Evolutionary conservation across 2,888 invertebrate species (phyloP), one percentile per base, ranked within the genome.

Genomic region (Pollenia labialis): DNA sequence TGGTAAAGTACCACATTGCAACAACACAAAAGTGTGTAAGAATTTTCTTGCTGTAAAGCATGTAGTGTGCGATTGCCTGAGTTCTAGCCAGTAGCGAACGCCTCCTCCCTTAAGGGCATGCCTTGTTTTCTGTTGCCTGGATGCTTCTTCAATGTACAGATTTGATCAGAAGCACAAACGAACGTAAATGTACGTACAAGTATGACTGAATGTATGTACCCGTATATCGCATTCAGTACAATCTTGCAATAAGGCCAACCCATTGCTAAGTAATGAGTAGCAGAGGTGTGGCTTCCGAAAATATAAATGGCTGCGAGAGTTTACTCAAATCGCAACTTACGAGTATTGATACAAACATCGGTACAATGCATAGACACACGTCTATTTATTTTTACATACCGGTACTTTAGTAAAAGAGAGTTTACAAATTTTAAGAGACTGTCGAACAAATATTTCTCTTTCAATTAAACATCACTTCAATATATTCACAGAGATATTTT

Each of bases 221-320:
- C 46, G 9, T 58, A 58, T n/a, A 16, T 80, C 60, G 16, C 40
- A 68, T 54, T 48, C 60, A 58, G 60, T 60, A 68, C 46, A 60
- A 74, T 76, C 89, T 89, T 80, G 81, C 50, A 48, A 89, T 90
- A 90, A 90, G 91, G 87, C 89, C 91, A 88, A 89, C 91, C 91
- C 91, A 90, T 90, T 89, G 91, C 90, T 89, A 89, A 89, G 90
- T 88, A 91, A 89, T 89, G 89, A 90, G 90, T 89, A 90, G 71
- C 88, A 88, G 90, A 91, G 92, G 92, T 92, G 92, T 92, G 92
- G 93, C 92, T 91, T 92, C 88, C 89, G 89, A 90, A 91, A 91
- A 90, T 89, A 91, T 91, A 92, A 92, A 92, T 92, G 92, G 91
- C 91, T 90, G 91, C 91, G 88, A 88, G 89, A 89, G 89, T 75